These are phyloP conservation scores for Bombus consobrinus DNA, from an alignment of 1,140 invertebrate genomes.

Conservation along the genomic window DNA sequence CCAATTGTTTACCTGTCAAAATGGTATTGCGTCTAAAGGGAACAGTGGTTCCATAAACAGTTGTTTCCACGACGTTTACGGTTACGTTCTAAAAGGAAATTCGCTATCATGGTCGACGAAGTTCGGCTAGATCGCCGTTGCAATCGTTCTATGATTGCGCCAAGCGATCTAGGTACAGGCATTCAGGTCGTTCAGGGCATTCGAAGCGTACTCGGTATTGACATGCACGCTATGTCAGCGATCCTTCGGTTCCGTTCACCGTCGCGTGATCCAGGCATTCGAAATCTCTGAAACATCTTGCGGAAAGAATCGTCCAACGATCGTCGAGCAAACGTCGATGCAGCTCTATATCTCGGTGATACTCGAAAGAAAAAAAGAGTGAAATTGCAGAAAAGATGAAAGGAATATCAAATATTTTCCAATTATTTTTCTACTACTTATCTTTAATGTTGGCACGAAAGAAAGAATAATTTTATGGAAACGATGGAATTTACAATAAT, in stretches of 20 bases:
- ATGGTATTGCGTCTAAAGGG: not conserved
- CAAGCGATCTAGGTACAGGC: slow-evolving; percentile 25
- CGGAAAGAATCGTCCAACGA: not conserved
- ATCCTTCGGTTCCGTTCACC: slow-evolving; percentile 31
- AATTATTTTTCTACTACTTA: not conserved
- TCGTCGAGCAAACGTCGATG: not conserved
- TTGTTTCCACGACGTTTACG: slow-evolving; percentile 13
- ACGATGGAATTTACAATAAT: not conserved
- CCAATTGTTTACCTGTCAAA: not conserved
- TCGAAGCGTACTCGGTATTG: slow-evolving; percentile 33
- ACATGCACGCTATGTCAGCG: slow-evolving; percentile 45
- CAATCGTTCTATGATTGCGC: not conserved
- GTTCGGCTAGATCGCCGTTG: not conserved
- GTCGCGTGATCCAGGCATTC: slow-evolving; percentile 37
- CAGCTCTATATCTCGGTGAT: not conserved
- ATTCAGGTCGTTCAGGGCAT: slow-evolving; percentile 34
- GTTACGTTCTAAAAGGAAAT: not conserved
- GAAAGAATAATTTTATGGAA: not conserved
- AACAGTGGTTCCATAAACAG: not conserved
- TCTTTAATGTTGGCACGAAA: not conserved
- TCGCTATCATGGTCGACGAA: slow-evolving; percentile 14
- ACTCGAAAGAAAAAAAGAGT: not conserved
- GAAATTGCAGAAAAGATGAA: not conserved
- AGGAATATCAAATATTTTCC: not conserved
- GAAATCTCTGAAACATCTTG: slow-evolving; percentile 39